Evolutionary conservation across 1,140 invertebrate genomes (phyloP), one percentile per base, ranked within the genome.

Genomic region (Drosophila micromelanica): DNA sequence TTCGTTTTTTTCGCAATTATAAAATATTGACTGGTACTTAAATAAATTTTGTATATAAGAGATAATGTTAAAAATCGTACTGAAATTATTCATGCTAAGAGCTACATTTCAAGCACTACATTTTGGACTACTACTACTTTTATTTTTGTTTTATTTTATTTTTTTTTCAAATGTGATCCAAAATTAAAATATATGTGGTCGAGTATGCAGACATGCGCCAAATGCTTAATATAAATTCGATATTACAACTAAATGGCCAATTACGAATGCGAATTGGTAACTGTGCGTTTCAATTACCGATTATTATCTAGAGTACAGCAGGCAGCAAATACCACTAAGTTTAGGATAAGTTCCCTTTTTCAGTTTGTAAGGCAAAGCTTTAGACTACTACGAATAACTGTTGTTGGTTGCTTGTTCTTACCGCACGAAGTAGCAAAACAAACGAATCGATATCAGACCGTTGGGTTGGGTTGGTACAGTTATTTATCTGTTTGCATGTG

Each of bases 211-310:
- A 40, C 72, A 76, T 76, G 72, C 72, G 67, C 17, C 65, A 75
- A 63, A 74, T 74, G 73, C 60, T 71, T 75, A 71, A 60, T 65
- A 12, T 72, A 72, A 43, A 32, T 63, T 57, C 43, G 62, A 74
- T 54, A 62, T 55, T 70, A 71, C 23, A 70, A 46, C 52, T 71
- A 73, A 71, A 76, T 76, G 73, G 73, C 73, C 73, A 76, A 76
- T 76, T 56, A 72, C 68, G 73, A 72, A 76, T 76, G 73, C 68
- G 68, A 54, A 75, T 75, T 75, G 73, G 73, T 75, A 54, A 67
- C 51, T 37, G 17, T 15, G 63, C 64, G 49, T 40, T 46, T 52
- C 38, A 73, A 73, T 49, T 55, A 73, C 70, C 70, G 37, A 51
- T 69, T 69, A 32, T 55, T 55, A 62, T 37, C 32, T 62, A 70